These are phyloP conservation scores for Malacoctenus gilli DNA, from an alignment of 2,797 vertebrate species.

Conservation along the genomic window DNA sequence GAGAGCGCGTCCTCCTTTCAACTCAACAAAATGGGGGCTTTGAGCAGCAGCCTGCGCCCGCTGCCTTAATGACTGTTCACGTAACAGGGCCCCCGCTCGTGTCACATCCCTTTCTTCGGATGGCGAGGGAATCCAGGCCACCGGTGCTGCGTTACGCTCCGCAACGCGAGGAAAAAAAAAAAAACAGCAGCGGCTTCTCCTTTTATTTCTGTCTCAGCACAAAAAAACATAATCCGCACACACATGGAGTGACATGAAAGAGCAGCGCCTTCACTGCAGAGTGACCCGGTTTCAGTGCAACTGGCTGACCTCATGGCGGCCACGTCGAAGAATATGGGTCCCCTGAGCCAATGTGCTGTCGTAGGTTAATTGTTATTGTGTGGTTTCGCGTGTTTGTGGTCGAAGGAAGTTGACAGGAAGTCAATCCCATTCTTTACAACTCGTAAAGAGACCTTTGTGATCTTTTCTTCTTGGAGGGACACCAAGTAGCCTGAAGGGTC, in stretches of 20 bases:
- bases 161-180: too few relatives aligned
- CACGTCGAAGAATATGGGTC: constrained; percentile 39
- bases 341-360: constrained; percentile 28
- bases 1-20: constrained; percentile 52
- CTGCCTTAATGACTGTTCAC: constrained; percentile 38
- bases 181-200: neutral
- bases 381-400: constrained; percentile 37
- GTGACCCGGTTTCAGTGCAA: constrained; percentile 46
- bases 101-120: constrained; percentile 13
- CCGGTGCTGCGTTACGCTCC: constrained; percentile 20
- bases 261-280: constrained; percentile 12
- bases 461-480: constrained; percentile 31
- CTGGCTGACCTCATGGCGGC: constrained; percentile 25
- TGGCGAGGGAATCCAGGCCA: constrained; percentile 32
- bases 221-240: neutral
- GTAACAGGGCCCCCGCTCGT: constrained; percentile 23
- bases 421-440: constrained; percentile 57
- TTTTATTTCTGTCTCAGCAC: constrained; percentile 28
- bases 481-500: constrained; percentile 32
- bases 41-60: constrained; percentile 20
- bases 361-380: constrained; percentile 55
- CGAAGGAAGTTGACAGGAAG: constrained; percentile 59
- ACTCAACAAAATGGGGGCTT: constrained; percentile 14
- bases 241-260: constrained; percentile 1
- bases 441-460: constrained; percentile 27